Percentiles rank a stretch among this genome's conserved stretches.
These are phyloP conservation scores for Petrolisthes cinctipes DNA, from an alignment of 2,888 invertebrate genomes.

Conservation along the genomic window DNA sequence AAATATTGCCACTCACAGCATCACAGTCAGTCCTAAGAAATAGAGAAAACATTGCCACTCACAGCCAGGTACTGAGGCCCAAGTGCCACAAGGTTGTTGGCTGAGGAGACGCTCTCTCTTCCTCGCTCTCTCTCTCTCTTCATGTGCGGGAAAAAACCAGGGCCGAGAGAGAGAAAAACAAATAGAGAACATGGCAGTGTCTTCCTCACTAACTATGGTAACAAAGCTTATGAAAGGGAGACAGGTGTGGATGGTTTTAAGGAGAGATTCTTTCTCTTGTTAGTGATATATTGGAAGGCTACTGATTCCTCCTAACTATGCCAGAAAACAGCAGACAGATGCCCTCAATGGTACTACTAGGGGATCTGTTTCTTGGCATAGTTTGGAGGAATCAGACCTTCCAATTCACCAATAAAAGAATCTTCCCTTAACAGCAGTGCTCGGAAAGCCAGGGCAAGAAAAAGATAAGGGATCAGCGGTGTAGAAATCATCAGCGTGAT, in stretches of 20 bases:
- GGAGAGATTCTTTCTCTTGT: no score
- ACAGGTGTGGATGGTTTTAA: no score
- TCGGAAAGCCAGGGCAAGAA: neutral
- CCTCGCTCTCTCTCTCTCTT: constrained; percentile 60
- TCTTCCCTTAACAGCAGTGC: neutral
- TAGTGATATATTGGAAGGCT: no score
- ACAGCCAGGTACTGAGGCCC: constrained; percentile 76
- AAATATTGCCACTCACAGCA: no score
- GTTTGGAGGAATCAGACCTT: no score
- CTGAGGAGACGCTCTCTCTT: constrained; percentile 58
- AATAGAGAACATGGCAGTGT: neutral
- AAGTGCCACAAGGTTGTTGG: constrained; percentile 72
- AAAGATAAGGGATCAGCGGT: neutral
- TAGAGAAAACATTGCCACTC: constrained; percentile 66
- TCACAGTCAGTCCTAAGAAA: no score
- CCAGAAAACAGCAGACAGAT: no score
- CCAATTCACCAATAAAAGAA: no score
- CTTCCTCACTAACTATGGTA: neutral
- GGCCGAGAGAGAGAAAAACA: neutral
- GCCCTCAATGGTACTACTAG: no score
- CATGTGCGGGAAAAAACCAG: constrained; percentile 37
- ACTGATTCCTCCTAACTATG: no score
- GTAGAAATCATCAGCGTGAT: neutral
- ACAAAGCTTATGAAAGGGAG: no score
- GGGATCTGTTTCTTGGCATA: no score